Evolutionary conservation across 1,140 invertebrate species (phyloP), one percentile per base, ranked within the genome.

Genomic region (Rhagoletis zephyria): DNA sequence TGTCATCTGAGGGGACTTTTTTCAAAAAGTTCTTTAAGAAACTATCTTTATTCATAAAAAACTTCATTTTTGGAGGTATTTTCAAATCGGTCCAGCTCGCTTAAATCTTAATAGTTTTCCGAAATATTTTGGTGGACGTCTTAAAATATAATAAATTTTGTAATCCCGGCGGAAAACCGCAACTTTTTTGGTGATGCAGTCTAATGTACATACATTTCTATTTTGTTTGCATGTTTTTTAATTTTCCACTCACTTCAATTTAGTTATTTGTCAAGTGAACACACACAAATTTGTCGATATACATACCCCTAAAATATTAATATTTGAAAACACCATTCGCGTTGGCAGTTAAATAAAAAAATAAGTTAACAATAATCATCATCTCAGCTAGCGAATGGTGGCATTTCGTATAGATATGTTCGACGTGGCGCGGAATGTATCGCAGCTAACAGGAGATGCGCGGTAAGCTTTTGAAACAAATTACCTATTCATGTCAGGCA

Each of bases 401-500:
- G 16, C 40, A 81, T 81, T 81, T 51, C 19, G 6, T 19, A 81
- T 59, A 9, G 14, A 56, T 56, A 81, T 9, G 48, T 81, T 16
- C n/a, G 45, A 42, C 6, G 19, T 30, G 7, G 4, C 16, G 14
- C 3, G 1, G 16, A 63, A 63, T 30, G 16, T 6, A 81, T 16
- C 16, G 74, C n/a, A 12, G n/a, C 6, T 7, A n/a, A 19, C 12
- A 48, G 70, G 10, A 56, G 19, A 2, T 42, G 67, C 40, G 10
- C 40, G 30, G 3, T 42, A 74, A 48, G 16, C 12, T 48, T 81
- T 9, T n/a, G 30, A 30, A 56, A 51, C 74, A 81, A 81, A 81
- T 81, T 81, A 81, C 48, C 74, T 19, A 81, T 81, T 81, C 74
- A 81, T 81, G 74, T 81, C 74, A 81, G 74, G 74, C 74, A 12